These are phyloP conservation scores for Dysmachus trigonus DNA, from an alignment of 2,888 invertebrate genomes.

Conservation along the genomic window DNA sequence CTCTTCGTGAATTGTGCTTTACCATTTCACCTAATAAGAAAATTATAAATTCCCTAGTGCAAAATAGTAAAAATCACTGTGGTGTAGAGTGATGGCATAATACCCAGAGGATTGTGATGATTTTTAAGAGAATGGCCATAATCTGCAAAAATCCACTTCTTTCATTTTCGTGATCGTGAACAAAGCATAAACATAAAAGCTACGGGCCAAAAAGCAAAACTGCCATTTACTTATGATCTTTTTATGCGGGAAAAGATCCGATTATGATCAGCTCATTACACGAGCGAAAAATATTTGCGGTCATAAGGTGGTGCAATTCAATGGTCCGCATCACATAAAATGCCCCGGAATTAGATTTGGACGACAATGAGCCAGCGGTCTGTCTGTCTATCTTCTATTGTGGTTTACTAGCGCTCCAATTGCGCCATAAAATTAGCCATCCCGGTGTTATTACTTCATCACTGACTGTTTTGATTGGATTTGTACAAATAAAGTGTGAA, in stretches of 20 bases:
- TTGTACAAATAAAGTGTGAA: not conserved
- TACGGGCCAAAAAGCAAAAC: not conserved
- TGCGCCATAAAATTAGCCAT: not conserved
- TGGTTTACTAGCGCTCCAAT: not conserved
- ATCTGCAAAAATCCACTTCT: not conserved
- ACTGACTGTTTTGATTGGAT: not conserved
- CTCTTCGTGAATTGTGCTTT: not conserved
- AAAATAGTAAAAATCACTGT: not conserved
- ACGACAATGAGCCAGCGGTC: not conserved
- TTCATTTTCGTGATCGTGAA: not conserved
- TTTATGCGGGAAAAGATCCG: not conserved
- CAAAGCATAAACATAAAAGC: not conserved
- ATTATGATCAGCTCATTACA: not conserved
- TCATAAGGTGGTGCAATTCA: not conserved
- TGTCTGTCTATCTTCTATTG: not conserved
- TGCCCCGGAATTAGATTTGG: not conserved
- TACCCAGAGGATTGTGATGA: not conserved
- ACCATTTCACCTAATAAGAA: not conserved
- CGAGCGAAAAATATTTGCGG: not conserved
- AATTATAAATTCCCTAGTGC: not conserved
- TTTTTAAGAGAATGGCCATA: not conserved
- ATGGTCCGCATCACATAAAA: not conserved
- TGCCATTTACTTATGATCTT: not conserved
- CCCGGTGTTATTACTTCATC: not conserved
- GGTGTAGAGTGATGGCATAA: not conserved